Conservation (phyloP, 2,113 vertebrate genomes). For the Lepus timidus region DNA sequence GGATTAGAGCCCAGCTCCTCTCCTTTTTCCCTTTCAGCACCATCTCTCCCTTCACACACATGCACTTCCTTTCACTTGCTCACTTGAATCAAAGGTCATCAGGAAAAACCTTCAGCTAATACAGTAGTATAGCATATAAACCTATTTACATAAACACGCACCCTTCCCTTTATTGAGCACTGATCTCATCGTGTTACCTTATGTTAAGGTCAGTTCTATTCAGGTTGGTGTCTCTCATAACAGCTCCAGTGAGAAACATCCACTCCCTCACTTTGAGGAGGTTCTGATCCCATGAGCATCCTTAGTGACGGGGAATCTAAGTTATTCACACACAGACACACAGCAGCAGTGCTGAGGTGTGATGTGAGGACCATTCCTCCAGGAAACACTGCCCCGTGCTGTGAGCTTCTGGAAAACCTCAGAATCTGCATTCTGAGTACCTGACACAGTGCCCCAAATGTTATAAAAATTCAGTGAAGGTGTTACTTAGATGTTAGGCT, state of each 20-base stretch:
- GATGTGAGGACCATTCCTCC: neutral
- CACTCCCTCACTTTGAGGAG: neutral
- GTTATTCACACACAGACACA: neutral
- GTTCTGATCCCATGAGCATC: neutral
- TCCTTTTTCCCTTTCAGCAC: neutral
- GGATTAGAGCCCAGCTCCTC: neutral
- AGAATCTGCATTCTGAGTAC: neutral
- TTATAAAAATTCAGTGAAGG: conserved; percentile 1
- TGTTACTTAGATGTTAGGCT: neutral
- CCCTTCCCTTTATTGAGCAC: neutral
- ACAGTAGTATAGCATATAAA: neutral
- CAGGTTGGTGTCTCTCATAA: neutral
- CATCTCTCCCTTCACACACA: neutral
- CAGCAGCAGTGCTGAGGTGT: neutral
- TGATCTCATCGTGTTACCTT: neutral
- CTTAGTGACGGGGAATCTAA: neutral
- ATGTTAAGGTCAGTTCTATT: neutral
- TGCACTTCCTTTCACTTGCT: neutral
- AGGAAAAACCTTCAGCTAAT: neutral
- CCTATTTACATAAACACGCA: neutral
- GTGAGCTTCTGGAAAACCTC: neutral
- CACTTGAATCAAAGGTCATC: neutral
- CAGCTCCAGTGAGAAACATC: neutral
- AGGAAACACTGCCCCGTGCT: neutral
- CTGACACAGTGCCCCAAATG: neutral